Percentiles rank a stretch among this genome's conserved stretches.
Evolutionary conservation across 1,140 invertebrate genomes (phyloP).

Genomic region (Sipha flava): DNA sequence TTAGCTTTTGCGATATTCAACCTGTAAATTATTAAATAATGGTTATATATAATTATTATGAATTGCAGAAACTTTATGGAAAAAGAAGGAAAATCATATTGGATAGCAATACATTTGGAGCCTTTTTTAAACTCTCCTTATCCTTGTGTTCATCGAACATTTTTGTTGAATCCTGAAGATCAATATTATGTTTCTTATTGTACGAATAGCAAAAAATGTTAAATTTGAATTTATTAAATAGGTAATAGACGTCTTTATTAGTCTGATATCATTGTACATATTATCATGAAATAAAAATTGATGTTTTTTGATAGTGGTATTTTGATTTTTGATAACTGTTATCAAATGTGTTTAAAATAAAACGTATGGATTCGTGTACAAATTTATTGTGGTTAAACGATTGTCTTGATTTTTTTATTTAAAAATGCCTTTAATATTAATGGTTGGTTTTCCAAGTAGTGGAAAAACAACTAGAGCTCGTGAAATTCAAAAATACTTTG

Average conservation of each 20-base stretch:
- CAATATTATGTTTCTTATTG: background rate
- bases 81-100: background rate
- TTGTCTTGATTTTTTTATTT: background rate
- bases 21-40: background rate
- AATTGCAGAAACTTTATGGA: background rate
- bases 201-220: background rate
- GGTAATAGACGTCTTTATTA: too few relatives aligned
- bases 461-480: constrained; percentile 24
- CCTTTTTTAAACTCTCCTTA: background rate
- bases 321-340: too few relatives aligned
- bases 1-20: background rate
- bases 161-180: background rate
- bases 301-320: too few relatives aligned
- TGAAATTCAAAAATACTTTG: constrained; percentile 31
- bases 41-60: background rate
- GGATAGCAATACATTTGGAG: background rate
- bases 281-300: too few relatives aligned
- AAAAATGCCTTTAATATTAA: constrained; percentile 32
- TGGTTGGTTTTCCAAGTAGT: constrained; percentile 26
- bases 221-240: too few relatives aligned
- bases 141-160: background rate
- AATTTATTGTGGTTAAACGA: background rate
- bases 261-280: too few relatives aligned
- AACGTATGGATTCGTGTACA: too few relatives aligned
- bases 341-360: too few relatives aligned